Percentiles rank a stretch among this genome's conserved stretches.
These are phyloP conservation scores for Auanema sp. DNA, from an alignment of 2,888 invertebrate species.

Conservation along the genomic window DNA sequence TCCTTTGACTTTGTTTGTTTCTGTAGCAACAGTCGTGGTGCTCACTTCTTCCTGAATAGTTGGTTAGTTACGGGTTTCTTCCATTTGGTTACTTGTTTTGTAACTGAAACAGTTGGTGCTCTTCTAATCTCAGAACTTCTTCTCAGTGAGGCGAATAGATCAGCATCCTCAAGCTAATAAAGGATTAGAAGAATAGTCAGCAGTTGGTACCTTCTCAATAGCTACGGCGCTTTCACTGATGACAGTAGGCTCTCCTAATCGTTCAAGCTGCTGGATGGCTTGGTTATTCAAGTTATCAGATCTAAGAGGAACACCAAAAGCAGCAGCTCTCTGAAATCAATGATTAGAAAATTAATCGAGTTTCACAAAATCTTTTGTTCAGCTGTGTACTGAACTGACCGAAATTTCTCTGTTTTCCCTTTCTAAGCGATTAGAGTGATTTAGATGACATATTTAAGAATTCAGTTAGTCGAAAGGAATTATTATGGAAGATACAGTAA, in stretches of 20 bases:
- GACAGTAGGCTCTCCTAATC: constrained; percentile 25
- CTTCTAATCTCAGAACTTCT: constrained; percentile 29
- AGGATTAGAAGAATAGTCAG: too few relatives aligned
- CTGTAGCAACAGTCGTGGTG: constrained; percentile 17
- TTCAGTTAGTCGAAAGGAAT: too few relatives aligned
- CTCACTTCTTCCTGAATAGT: constrained; percentile 24
- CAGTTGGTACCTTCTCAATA: too few relatives aligned
- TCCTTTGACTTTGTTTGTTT: constrained; percentile 13
- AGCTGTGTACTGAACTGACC: too few relatives aligned
- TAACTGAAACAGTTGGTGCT: constrained; percentile 23
- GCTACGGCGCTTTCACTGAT: too few relatives aligned
- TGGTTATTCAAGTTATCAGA: constrained; percentile 25
- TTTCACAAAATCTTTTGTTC: too few relatives aligned
- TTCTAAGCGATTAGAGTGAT: too few relatives aligned
- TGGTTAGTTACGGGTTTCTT: constrained; percentile 14
- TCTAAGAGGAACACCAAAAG: constrained; percentile 35
- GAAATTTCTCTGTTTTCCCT: too few relatives aligned
- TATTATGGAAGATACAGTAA: too few relatives aligned
- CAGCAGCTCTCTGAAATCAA: constrained; percentile 35
- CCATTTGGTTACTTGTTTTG: constrained; percentile 3
- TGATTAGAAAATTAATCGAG: too few relatives aligned
- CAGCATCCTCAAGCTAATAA: constrained; percentile 13
- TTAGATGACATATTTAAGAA: too few relatives aligned
- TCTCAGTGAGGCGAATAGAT: constrained; percentile 9
- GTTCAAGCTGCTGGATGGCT: constrained; percentile 34